These are phyloP conservation scores for Dolichomitus sp. DNA, from an alignment of 2,888 invertebrate species.

Conservation along the genomic window DNA sequence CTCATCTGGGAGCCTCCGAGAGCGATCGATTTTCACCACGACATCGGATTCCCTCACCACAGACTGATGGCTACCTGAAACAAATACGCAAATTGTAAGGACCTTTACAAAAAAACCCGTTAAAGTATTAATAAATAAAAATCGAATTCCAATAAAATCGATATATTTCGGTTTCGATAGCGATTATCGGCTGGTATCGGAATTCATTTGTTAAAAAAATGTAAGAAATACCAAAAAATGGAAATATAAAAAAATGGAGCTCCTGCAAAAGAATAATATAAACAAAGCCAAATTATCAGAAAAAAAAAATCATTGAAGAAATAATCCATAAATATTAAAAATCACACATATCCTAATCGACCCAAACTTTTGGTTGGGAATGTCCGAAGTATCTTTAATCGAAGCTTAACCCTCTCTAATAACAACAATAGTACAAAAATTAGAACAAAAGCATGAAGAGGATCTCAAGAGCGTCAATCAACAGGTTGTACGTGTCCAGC, in stretches of 20 bases:
- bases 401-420: not conserved
- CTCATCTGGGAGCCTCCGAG: conserved; percentile 15
- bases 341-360: too few relatives aligned
- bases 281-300: too few relatives aligned
- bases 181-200: too few relatives aligned
- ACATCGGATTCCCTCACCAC: conserved; percentile 31
- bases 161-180: too few relatives aligned
- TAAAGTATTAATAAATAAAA: not conserved
- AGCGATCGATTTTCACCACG: conserved; percentile 54
- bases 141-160: not conserved
- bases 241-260: too few relatives aligned
- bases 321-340: too few relatives aligned
- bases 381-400: not conserved
- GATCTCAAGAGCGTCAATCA: conserved; percentile 52
- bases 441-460: not conserved
- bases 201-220: too few relatives aligned
- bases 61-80: conserved; percentile 15
- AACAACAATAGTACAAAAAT: not conserved
- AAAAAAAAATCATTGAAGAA: too few relatives aligned
- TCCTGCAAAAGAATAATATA: too few relatives aligned
- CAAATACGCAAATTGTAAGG: not conserved
- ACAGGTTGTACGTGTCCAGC: conserved; percentile 59
- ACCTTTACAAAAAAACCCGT: not conserved
- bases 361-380: too few relatives aligned
- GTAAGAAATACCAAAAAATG: too few relatives aligned